These are phyloP conservation scores for Diplodus sargus DNA, from an alignment of 2,797 vertebrate genomes.

Conservation along the genomic window DNA sequence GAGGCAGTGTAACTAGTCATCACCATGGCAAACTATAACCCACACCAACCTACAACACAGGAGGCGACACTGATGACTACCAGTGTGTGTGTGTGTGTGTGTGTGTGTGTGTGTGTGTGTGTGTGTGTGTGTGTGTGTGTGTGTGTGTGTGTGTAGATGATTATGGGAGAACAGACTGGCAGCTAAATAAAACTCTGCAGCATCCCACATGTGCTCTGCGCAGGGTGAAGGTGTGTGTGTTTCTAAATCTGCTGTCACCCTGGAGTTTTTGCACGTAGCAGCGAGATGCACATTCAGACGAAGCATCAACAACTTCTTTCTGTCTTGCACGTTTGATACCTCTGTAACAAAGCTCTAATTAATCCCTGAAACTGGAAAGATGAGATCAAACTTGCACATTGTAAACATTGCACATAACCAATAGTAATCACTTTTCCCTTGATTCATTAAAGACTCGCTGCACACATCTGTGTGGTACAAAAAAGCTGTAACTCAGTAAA, in stretches of 20 bases:
- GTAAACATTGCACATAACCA: neutral
- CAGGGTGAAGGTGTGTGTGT: slow-evolving; percentile 61
- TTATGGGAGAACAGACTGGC: slow-evolving; percentile 64
- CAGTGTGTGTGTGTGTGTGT: slow-evolving; percentile 31
- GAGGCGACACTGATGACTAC: slow-evolving; percentile 72
- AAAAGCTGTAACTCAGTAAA: too few species aligned
- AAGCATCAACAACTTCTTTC: neutral
- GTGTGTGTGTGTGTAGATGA: slow-evolving; percentile 20
- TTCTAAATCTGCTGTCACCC: slow-evolving; percentile 56
- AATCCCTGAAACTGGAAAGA: neutral
- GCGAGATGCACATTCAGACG: slow-evolving; percentile 26
- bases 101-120: slow-evolving; percentile 27
- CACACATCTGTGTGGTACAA: too few species aligned
- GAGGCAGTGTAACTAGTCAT: slow-evolving; percentile 67
- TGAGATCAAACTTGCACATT: neutral
- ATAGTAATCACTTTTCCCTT: too few species aligned
- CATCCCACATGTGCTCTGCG: slow-evolving; percentile 71
- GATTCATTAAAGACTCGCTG: too few species aligned
- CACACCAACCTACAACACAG: slow-evolving; percentile 74
- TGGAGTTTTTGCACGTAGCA: slow-evolving; percentile 36
- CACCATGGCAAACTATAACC: slow-evolving; percentile 67
- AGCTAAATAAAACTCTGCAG: slow-evolving; percentile 75
- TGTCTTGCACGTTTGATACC: neutral
- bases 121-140: slow-evolving; percentile 23
- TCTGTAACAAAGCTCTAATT: neutral